Evolutionary conservation across 2,113 vertebrate genomes (phyloP).

Genomic region (Cinclus cinclus): DNA sequence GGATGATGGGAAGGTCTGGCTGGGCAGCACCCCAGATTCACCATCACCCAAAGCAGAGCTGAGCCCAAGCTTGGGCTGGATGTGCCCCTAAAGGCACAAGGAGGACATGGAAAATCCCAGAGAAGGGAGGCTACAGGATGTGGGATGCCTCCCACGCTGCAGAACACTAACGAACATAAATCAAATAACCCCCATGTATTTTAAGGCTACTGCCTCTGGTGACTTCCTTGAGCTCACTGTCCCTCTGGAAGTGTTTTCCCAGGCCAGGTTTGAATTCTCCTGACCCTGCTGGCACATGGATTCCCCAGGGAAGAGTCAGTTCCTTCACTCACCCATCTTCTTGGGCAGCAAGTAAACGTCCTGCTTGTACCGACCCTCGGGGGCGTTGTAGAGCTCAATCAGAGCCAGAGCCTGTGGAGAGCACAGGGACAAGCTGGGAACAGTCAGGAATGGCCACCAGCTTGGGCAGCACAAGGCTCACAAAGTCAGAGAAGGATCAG

Average conservation of each 20-base stretch:
- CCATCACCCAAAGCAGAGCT: background rate
- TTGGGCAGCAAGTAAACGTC: constrained; percentile 97
- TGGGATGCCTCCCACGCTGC: accelerated
- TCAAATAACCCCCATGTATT: accelerated
- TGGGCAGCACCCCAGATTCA: background rate
- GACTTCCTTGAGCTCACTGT: background rate
- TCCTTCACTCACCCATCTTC: constrained; percentile 89
- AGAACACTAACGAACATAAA: background rate
- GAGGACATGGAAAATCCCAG: background rate
- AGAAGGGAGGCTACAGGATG: background rate
- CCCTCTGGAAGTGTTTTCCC: background rate
- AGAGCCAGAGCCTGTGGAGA: constrained; percentile 87
- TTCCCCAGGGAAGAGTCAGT: background rate
- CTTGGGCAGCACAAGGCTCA: background rate
- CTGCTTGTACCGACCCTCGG: constrained; percentile 96
- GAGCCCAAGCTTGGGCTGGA: background rate
- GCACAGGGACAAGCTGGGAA: background rate
- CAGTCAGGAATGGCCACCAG: background rate
- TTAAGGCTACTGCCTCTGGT: background rate
- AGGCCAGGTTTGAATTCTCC: background rate
- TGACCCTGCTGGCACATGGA: background rate
- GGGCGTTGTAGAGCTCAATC: constrained; percentile 96
- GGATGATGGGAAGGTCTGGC: background rate
- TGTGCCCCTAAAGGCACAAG: background rate
- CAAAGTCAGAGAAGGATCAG: background rate